Conservation (phyloP, 2,888 invertebrate species). For the Ernsta delagoae region DNA sequence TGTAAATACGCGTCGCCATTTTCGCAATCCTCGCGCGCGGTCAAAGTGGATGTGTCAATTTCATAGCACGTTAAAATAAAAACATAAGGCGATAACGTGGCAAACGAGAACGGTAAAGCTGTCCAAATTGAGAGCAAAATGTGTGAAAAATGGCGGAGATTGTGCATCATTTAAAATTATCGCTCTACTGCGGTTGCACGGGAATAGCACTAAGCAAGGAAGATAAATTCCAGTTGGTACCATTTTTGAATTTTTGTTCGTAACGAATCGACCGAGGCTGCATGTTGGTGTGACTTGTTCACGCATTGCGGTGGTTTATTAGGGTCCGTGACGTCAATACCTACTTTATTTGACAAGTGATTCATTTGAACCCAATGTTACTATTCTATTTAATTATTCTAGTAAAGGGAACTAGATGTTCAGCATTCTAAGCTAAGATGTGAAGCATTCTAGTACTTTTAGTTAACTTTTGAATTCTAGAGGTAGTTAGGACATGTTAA, state of each 20-base stretch:
- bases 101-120: slow-evolving; percentile 34
- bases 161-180: slow-evolving; percentile 48
- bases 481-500: no score
- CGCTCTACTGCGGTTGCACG: slow-evolving; percentile 43
- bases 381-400: no score
- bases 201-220: slow-evolving; percentile 46
- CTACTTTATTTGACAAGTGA: no score
- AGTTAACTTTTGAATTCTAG: no score
- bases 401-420: no score
- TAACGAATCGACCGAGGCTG: slow-evolving; percentile 8
- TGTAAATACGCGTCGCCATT: slow-evolving; percentile 29
- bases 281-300: neutral
- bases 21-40: slow-evolving; percentile 29
- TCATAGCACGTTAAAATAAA: slow-evolving; percentile 37
- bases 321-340: no score
- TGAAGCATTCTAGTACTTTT: no score
- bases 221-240: slow-evolving; percentile 40
- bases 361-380: no score
- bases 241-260: slow-evolving; percentile 13
- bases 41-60: slow-evolving; percentile 37
- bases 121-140: slow-evolving; percentile 37
- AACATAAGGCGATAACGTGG: slow-evolving; percentile 36
- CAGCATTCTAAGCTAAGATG: no score
- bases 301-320: neutral
- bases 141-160: slow-evolving; percentile 40